Conservation (phyloP, 2,888 invertebrate species). For the Agrochola circellaris region DNA sequence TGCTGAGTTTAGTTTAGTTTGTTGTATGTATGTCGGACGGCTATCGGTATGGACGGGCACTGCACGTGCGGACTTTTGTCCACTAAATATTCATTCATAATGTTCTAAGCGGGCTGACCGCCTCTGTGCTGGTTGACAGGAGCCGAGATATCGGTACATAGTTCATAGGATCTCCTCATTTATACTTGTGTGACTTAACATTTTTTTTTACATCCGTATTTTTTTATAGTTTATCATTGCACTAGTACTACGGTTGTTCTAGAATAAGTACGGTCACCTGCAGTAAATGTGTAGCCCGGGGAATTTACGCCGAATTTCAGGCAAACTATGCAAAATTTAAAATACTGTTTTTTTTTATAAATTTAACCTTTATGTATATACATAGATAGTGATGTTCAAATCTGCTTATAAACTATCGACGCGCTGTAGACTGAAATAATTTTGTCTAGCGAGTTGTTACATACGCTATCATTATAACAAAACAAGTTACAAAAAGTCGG, state of each 20-base stretch:
- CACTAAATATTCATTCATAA: background rate
- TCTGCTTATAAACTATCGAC: background rate
- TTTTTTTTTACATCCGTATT: background rate
- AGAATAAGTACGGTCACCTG: background rate
- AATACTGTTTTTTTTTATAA: no score
- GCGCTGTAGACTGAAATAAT: background rate
- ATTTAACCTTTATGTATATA: no score
- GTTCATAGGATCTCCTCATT: constrained; percentile 11
- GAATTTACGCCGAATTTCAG: background rate
- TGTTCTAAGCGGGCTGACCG: constrained; percentile 11
- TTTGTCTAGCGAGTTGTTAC: background rate
- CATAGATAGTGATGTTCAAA: background rate
- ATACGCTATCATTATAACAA: background rate
- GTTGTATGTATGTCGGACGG: constrained; percentile 9
- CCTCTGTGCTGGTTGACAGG: constrained; percentile 6
- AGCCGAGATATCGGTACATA: constrained; percentile 25
- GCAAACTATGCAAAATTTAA: background rate
- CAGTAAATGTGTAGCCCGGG: background rate
- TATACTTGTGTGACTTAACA: background rate
- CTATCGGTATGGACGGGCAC: constrained; percentile 47
- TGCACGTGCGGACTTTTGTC: background rate
- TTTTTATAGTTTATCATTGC: constrained; percentile 10
- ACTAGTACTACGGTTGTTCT: constrained; percentile 4
- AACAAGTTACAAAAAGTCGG: background rate
- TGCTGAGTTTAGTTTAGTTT: constrained; percentile 72